Evolutionary conservation across 1,140 invertebrate species (phyloP).

Genomic region (Aporrectodea caliginosa): DNA sequence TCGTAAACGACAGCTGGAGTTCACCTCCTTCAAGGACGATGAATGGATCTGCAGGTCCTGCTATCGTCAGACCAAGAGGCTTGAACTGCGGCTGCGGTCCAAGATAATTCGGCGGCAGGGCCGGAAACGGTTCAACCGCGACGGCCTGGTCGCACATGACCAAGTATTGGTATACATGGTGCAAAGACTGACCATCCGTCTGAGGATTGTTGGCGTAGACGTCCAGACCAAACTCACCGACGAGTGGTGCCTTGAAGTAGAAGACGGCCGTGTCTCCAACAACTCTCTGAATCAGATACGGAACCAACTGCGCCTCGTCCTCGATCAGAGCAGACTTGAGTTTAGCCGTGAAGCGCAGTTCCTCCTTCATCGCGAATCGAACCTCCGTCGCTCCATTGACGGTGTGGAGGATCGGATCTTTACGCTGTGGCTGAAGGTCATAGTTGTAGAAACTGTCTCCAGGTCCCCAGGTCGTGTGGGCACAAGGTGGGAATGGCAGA

Average conservation of each 20-base stretch:
- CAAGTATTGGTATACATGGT: constrained; percentile 54
- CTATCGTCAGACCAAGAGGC: constrained; percentile 45
- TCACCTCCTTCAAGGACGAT: constrained; percentile 47
- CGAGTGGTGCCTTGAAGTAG: constrained; percentile 46
- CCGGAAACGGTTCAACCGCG: constrained; percentile 44
- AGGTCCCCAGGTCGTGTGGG: constrained; percentile 52
- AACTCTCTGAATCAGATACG: constrained; percentile 49
- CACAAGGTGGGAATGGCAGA: constrained; percentile 53
- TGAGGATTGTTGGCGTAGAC: constrained; percentile 55
- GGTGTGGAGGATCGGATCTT: constrained; percentile 45
- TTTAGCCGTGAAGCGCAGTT: constrained; percentile 55
- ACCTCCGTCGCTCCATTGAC: constrained; percentile 32
- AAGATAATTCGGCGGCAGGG: constrained; percentile 49
- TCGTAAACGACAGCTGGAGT: constrained; percentile 45
- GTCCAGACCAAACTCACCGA: constrained; percentile 55
- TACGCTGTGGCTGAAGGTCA: constrained; percentile 47
- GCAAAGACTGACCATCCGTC: constrained; percentile 49
- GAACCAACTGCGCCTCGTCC: constrained; percentile 47
- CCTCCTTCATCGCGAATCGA: background rate
- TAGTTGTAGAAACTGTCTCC: constrained; percentile 37
- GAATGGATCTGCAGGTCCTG: constrained; percentile 49
- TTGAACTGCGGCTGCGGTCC: constrained; percentile 51
- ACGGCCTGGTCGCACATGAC: constrained; percentile 50
- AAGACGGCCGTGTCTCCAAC: constrained; percentile 53
- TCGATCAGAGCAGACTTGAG: constrained; percentile 45